Conservation (phyloP, 2,797 vertebrate species). For the Garrulus glandarius region DNA sequence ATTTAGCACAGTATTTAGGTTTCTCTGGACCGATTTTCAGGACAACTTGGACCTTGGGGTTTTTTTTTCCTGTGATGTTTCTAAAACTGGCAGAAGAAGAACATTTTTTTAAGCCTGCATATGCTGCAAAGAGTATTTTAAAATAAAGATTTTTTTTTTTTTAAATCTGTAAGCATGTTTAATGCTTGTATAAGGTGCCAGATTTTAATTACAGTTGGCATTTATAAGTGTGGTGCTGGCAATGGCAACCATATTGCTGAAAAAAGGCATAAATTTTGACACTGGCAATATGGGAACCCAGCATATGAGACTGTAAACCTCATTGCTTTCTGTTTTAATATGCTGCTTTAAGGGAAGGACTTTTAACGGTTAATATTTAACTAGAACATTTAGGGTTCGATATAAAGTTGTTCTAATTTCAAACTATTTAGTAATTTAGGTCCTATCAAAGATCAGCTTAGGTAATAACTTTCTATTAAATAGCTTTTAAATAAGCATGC, state of each 20-base stretch:
- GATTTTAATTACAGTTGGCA: conserved; percentile 85
- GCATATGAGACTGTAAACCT: conserved; percentile 73
- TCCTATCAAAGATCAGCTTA: conserved; percentile 59
- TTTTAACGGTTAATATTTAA: conserved; percentile 66
- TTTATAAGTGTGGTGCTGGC: conserved; percentile 81
- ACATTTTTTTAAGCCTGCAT: conserved; percentile 59
- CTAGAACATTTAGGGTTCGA: conserved; percentile 50
- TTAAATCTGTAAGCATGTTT: conserved; percentile 61
- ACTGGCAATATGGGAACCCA: conserved; percentile 80
- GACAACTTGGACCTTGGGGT: conserved; percentile 9
- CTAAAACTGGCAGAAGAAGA: conserved; percentile 66
- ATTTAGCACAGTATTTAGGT: conserved; percentile 15
- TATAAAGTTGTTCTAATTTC: conserved; percentile 66
- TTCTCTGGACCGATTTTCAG: conserved; percentile 36
- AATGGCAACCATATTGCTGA: conserved; percentile 78
- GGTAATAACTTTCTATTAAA: conserved; percentile 71
- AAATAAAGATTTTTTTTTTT: conserved; percentile 54
- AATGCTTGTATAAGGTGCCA: conserved; percentile 77
- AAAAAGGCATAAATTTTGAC: conserved; percentile 83
- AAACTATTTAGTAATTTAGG: conserved; percentile 67
- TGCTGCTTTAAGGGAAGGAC: conserved; percentile 58
- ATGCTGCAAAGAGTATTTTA: conserved; percentile 70
- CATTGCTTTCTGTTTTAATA: conserved; percentile 74
- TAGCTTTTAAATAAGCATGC: conserved; percentile 60
- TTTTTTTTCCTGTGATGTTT: conserved; percentile 53